phyloP scores from a whole-genome alignment of 2,888 invertebrate genomes.

The Epirrhoe tristata region DNA sequence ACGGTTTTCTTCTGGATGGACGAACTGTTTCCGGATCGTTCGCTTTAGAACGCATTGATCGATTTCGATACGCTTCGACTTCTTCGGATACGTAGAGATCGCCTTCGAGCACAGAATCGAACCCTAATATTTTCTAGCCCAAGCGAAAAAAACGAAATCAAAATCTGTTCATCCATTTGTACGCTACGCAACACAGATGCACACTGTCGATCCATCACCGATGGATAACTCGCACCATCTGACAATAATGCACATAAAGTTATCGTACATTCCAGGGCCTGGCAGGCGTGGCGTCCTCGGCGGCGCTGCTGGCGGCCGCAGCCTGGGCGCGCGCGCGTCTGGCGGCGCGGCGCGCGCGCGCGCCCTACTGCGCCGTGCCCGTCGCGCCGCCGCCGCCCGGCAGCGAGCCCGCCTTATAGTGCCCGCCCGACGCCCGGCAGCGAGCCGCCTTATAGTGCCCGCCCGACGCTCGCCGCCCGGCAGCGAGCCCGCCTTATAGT shows the following conservation, averaged over 20 bases:
- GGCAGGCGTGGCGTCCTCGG: constrained; percentile 51
- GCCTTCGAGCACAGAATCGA: too few species aligned
- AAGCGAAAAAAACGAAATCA: too few species aligned
- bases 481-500: constrained; percentile 72
- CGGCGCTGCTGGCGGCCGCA: constrained; percentile 46
- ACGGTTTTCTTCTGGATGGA: too few species aligned
- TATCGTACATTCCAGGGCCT: constrained; percentile 50
- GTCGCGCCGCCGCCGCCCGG: constrained; percentile 43
- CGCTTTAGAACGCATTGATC: too few species aligned
- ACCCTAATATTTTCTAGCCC: too few species aligned
- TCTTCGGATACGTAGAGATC: too few species aligned
- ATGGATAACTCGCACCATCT: neutral
- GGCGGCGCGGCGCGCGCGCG: constrained; percentile 41
- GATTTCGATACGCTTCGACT: too few species aligned
- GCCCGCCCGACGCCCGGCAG: constrained; percentile 61
- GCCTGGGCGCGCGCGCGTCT: constrained; percentile 46
- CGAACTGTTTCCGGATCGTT: too few species aligned
- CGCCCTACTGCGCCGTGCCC: constrained; percentile 60
- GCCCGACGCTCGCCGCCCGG: constrained; percentile 3
- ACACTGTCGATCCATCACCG: too few species aligned
- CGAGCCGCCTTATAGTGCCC: constrained; percentile 35
- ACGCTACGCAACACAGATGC: too few species aligned
- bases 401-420: constrained; percentile 72
- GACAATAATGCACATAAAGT: neutral
- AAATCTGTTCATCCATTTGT: too few species aligned